These are phyloP conservation scores for Xiphydria camelus DNA, from an alignment of 2,888 invertebrate genomes.

Conservation along the genomic window DNA sequence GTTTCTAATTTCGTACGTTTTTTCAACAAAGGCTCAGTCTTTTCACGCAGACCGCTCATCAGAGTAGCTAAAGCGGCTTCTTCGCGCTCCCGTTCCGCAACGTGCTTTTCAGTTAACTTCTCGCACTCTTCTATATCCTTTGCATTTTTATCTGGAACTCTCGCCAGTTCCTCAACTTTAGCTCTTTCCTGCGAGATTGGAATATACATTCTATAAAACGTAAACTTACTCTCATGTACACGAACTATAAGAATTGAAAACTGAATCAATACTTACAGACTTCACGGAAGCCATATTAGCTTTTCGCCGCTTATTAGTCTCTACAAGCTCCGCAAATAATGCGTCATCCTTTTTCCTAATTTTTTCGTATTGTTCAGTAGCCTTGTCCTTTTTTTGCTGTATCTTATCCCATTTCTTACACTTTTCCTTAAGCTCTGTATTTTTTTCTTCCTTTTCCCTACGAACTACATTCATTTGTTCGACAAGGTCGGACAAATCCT, in stretches of 20 bases:
- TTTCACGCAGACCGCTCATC: constrained; percentile 61
- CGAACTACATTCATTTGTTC: constrained; percentile 62
- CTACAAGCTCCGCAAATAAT: constrained; percentile 68
- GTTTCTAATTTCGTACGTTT: constrained; percentile 72
- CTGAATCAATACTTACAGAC: constrained; percentile 30
- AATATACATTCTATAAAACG: no score
- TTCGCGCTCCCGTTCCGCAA: constrained; percentile 60
- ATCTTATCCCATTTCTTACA: constrained; percentile 60
- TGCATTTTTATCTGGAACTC: constrained; percentile 74
- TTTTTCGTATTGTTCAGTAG: constrained; percentile 59
- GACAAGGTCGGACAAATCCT: constrained; percentile 37
- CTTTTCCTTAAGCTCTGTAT: constrained; percentile 58
- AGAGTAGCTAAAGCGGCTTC: constrained; percentile 59
- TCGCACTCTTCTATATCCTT: constrained; percentile 72
- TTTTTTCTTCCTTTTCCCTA: constrained; percentile 63
- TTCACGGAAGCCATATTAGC: constrained; percentile 71
- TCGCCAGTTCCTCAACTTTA: constrained; percentile 69
- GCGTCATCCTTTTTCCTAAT: constrained; percentile 58
- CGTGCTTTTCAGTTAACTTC: constrained; percentile 61
- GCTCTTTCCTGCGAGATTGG: constrained; percentile 66
- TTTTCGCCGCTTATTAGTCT: constrained; percentile 74
- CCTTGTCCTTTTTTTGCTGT: constrained; percentile 64
- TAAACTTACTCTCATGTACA: constrained; percentile 2
- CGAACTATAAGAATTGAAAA: constrained; percentile 13
- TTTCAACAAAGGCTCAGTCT: constrained; percentile 69